Conservation (phyloP, 2,113 vertebrate genomes). For the Limanda limanda region DNA sequence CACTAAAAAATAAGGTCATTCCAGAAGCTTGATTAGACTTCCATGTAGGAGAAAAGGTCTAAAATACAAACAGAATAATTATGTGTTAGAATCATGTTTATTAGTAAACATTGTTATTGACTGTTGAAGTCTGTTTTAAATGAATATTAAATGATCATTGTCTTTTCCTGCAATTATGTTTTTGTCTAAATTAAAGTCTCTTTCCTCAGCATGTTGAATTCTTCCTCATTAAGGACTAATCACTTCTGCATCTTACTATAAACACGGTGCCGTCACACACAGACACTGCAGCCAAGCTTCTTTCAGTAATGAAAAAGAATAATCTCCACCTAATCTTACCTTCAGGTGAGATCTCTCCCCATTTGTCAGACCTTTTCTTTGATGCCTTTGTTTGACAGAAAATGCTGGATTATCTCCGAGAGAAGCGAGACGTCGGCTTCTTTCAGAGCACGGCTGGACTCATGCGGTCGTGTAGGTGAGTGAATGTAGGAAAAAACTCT, state of each 20-base stretch:
- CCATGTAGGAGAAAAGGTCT: background rate
- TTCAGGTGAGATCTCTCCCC: conserved; percentile 1
- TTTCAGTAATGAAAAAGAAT: background rate
- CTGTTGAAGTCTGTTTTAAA: no score
- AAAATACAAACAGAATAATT: background rate
- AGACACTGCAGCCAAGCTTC: background rate
- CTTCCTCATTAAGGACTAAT: no score
- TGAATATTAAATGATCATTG: no score
- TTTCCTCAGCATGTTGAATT: background rate
- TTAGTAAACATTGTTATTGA: no score
- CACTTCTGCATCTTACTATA: background rate
- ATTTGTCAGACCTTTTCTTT: conserved; percentile 30
- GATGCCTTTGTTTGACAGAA: conserved; percentile 84
- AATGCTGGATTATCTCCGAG: conserved; percentile 95
- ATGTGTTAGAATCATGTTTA: background rate
- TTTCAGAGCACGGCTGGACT: conserved; percentile 93
- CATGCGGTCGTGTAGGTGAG: conserved; percentile 94
- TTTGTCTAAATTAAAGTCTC: background rate
- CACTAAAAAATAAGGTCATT: background rate
- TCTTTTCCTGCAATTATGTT: background rate
- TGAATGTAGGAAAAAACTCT: background rate
- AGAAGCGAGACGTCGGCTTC: conserved; percentile 93
- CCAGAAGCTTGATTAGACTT: background rate
- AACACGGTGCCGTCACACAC: background rate
- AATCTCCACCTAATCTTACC: background rate